These are phyloP conservation scores for Biston betularia DNA, from an alignment of 2,888 invertebrate species.

Conservation along the genomic window DNA sequence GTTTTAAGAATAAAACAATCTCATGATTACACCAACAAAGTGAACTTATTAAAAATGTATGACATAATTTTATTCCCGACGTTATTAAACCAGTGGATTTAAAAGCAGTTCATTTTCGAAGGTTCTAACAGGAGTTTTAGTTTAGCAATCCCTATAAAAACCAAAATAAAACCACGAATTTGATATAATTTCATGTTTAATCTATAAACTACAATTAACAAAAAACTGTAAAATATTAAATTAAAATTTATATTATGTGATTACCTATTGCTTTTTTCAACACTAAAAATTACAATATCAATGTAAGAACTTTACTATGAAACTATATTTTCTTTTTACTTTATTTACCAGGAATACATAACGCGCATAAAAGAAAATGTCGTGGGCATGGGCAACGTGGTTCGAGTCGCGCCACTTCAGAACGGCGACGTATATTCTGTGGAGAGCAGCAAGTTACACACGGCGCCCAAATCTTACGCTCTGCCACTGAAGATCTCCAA, in stretches of 20 bases:
- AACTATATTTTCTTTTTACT: neutral
- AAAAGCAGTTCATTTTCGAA: no score
- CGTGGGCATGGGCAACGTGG: slow-evolving; percentile 91
- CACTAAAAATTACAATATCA: neutral
- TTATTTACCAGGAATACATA: slow-evolving; percentile 76
- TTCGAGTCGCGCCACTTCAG: slow-evolving; percentile 85
- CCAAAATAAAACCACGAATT: no score
- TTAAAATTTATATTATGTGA: neutral
- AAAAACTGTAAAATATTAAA: neutral
- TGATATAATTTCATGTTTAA: no score
- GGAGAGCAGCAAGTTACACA: slow-evolving; percentile 75
- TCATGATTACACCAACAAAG: no score
- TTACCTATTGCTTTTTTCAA: no score
- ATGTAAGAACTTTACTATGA: neutral
- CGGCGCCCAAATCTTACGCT: slow-evolving; percentile 78
- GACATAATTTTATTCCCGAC: no score
- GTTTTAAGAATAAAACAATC: no score
- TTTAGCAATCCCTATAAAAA: no score
- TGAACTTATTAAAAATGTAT: no score
- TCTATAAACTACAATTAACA: neutral
- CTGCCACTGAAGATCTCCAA: slow-evolving; percentile 81
- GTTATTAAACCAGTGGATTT: no score
- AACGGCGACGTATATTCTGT: slow-evolving; percentile 79
- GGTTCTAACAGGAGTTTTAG: no score
- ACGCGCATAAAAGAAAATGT: slow-evolving; percentile 89